A percentile compares a stretch with the other conserved stretches of the same genome.
phyloP scores from a whole-genome alignment of 2,888 invertebrate species.

The Drosophila tripunctata region DNA sequence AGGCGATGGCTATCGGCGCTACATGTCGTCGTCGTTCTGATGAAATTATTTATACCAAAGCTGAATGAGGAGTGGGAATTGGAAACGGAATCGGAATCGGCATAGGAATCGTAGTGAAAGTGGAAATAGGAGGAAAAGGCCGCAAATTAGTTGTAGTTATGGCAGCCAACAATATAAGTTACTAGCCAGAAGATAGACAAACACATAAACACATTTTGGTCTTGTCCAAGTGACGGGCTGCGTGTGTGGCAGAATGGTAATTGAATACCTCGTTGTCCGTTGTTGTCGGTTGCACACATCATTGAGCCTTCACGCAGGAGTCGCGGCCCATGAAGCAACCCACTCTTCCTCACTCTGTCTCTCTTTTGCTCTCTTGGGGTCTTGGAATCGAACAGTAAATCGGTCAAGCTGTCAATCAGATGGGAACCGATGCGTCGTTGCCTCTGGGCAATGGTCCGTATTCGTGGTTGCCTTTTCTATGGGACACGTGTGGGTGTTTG shows the following conservation, averaged over 20 bases:
- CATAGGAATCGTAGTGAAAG: neutral
- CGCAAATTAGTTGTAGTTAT: constrained; percentile 77
- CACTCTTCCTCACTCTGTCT: neutral
- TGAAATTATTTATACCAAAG: constrained; percentile 77
- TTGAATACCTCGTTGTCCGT: constrained; percentile 63
- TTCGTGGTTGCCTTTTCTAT: constrained; percentile 9
- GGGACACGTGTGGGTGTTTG: constrained; percentile 49
- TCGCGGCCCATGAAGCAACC: constrained; percentile 19
- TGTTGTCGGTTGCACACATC: constrained; percentile 71
- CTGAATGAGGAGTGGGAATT: constrained; percentile 17
- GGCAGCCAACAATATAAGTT: constrained; percentile 59
- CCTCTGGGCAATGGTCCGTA: constrained; percentile 6
- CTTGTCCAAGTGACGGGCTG: constrained; percentile 35
- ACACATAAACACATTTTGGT: neutral
- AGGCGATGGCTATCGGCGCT: constrained; percentile 67
- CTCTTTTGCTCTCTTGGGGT: neutral
- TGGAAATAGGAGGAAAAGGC: neutral
- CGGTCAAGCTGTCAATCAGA: constrained; percentile 76
- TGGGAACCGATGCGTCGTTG: constrained; percentile 38
- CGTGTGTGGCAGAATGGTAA: constrained; percentile 58
- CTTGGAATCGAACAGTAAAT: constrained; percentile 46
- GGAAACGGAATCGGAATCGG: neutral
- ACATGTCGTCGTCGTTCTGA: constrained; percentile 65
- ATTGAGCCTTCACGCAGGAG: constrained; percentile 63
- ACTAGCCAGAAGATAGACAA: constrained; percentile 41